Evolutionary conservation across 1,140 invertebrate species (phyloP).

Genomic region (Araneus ventricosus): DNA sequence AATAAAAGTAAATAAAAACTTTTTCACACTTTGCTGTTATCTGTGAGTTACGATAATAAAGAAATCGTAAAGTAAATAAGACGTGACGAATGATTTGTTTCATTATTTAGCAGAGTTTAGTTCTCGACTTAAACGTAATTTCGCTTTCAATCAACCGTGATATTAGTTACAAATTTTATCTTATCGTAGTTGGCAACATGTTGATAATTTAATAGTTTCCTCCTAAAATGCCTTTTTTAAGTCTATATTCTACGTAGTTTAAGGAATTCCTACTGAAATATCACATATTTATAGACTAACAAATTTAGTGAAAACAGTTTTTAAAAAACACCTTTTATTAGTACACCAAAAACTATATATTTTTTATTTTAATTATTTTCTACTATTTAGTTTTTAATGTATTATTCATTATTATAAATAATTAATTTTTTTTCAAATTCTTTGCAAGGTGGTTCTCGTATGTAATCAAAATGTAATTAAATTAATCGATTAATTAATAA

Average conservation of each 20-base stretch:
- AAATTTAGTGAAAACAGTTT: no score
- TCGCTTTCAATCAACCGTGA: not conserved
- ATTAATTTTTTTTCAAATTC: no score
- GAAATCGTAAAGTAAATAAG: not conserved
- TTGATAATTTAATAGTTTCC: not conserved
- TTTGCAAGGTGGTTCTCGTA: no score
- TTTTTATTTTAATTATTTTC: no score
- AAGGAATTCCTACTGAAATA: not conserved
- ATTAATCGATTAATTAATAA: no score
- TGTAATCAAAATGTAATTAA: no score
- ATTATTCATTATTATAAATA: no score
- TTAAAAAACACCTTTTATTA: no score
- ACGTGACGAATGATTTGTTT: constrained; percentile 28
- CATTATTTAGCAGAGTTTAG: constrained; percentile 18
- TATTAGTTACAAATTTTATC: constrained; percentile 11
- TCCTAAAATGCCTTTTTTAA: not conserved
- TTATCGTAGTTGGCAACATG: not conserved
- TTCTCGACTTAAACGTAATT: not conserved
- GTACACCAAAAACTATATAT: no score
- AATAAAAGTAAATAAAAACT: constrained; percentile 35
- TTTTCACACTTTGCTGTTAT: constrained; percentile 38
- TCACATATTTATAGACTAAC: no score
- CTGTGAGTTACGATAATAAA: not conserved
- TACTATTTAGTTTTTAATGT: no score
- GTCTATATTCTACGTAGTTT: not conserved